Percentiles rank a stretch among this genome's conserved stretches.
phyloP scores from a whole-genome alignment of 1,140 invertebrate genomes.

The Zeugodacus cucurbitae region DNA sequence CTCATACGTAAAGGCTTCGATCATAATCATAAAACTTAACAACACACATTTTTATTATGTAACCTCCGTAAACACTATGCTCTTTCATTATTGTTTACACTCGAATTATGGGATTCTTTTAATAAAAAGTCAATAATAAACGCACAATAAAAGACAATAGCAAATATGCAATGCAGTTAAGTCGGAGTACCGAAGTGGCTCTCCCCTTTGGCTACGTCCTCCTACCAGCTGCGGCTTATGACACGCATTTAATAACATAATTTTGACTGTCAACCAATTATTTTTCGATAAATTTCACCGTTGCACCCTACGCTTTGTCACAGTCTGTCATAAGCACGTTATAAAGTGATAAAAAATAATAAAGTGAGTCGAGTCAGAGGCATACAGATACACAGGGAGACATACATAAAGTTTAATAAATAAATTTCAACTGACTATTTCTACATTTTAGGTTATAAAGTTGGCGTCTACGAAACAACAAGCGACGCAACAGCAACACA shows the following conservation, averaged over 20 bases:
- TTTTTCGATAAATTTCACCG: conserved; percentile 39
- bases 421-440: conserved; percentile 6
- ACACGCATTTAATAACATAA: conserved; percentile 31
- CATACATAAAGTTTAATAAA: neutral
- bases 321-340: conserved; percentile 10
- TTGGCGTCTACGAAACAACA: neutral
- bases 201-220: neutral
- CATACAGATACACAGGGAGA: neutral
- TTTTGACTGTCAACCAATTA: conserved; percentile 42
- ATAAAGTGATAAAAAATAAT: conserved; percentile 33
- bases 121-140: no score
- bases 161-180: neutral
- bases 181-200: neutral
- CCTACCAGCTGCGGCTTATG: neutral
- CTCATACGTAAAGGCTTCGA: neutral
- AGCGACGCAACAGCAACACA: neutral
- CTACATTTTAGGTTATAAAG: conserved; percentile 5
- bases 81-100: no score
- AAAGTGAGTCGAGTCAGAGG: neutral
- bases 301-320: conserved; percentile 17
- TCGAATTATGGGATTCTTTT: no score
- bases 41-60: neutral
- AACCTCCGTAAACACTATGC: no score
- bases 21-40: neutral
- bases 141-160: no score